Evolutionary conservation across 1,140 invertebrate species (phyloP), one percentile per base, ranked within the genome.

Genomic region (Dryas iulia): DNA sequence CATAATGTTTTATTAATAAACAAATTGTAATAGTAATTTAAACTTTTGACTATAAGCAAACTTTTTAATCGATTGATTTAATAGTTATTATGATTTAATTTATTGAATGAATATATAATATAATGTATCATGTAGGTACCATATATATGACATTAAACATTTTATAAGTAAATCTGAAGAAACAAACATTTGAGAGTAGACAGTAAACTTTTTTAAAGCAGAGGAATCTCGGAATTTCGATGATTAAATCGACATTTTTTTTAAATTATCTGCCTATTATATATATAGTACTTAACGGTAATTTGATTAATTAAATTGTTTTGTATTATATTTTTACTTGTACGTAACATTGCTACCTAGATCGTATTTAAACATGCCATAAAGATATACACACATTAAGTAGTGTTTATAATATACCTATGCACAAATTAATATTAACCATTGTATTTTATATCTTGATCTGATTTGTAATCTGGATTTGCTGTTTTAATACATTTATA

Each of bases 401-500:
- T 56, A 25, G 24, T 54, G 11, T 56, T 14, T 56, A 56, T 25
- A 25, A 56, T 56, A 26, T 56, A 60, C 62, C 59, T 69, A 52
- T 77, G 80, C 78, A 82, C 80, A 78, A 79, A 82, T 71, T 74
- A 72, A 23, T 77, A 62, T 67, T 70, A 71, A 71, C 54, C 61
- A 71, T n/a, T 66, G 26, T 35, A 62, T 67, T 72, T 80, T 81
- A 66, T 84, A 81, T 79, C 75, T 73, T 77, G 67, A 73, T 78
- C 73, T 81, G 63, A 70, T 64, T 66, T 87, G 76, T 85, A 88
- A 84, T 86, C 81, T 81, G 73, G 78, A 81, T 76, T 86, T 79
- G 83, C 78, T 86, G 86, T 85, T 90, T 90, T 90, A 90, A 82
- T 90, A 88, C 86, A 88, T 88, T 90, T 87, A 80, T 87, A 88